A percentile compares a stretch with the other conserved stretches of the same genome.
Conservation (phyloP, 2,797 vertebrate genomes). For the Chromis chromis region DNA sequence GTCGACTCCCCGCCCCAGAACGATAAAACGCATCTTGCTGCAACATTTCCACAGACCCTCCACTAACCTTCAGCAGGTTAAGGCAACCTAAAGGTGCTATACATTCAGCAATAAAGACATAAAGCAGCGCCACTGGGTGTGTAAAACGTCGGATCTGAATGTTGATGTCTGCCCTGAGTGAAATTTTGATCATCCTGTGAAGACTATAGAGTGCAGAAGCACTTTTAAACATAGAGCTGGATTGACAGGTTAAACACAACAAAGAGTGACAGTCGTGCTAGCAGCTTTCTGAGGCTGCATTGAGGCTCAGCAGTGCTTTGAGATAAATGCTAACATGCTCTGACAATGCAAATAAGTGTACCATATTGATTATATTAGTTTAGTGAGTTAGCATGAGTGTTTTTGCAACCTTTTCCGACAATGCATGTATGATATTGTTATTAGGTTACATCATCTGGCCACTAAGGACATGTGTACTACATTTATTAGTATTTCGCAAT, state of each 20-base stretch:
- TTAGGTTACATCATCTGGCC: no score
- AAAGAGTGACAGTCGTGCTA: neutral
- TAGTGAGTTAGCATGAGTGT: no score
- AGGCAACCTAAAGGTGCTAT: constrained; percentile 2
- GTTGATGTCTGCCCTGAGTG: neutral
- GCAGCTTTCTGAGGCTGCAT: neutral
- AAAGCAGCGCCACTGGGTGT: neutral
- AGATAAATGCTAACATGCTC: constrained; percentile 8
- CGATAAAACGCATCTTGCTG: constrained; percentile 22
- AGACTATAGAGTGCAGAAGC: neutral
- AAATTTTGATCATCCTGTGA: constrained; percentile 22
- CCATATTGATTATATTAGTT: no score
- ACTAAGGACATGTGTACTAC: no score
- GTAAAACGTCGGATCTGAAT: neutral
- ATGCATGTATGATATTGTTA: no score
- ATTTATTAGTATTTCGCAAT: no score
- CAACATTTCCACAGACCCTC: constrained; percentile 9
- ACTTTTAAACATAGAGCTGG: constrained; percentile 11
- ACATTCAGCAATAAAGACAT: neutral
- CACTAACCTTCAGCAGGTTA: neutral
- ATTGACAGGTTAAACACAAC: neutral
- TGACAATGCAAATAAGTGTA: neutral
- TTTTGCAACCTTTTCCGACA: no score
- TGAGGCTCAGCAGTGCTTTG: constrained; percentile 1
- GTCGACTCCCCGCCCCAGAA: constrained; percentile 7